Base-by-base conservation (phyloP, 2,888 invertebrate genomes). In the Tuta absoluta region DNA sequence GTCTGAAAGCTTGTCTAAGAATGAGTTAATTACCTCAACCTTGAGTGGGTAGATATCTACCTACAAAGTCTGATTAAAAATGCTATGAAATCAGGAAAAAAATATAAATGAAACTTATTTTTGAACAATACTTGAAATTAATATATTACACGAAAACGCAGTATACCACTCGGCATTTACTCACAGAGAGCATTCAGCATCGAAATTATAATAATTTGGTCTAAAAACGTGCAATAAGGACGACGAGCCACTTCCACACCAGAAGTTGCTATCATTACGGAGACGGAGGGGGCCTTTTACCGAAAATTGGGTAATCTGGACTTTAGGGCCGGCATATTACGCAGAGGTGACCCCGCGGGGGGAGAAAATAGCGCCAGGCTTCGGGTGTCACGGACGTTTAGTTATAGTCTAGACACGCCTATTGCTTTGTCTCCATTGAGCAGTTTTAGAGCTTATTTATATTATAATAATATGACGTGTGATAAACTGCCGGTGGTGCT, bases 281-380 rank as follows among this genome's bases (percentile, higher is more conserved):
- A 41, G 41, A 41, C 41, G 2, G 19, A 68, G 64, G 68, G 68
- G 69, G 75, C 77, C 78, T 82, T 82, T 81, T 75, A 74, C 78
- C 75, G 78, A 82, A 86, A 85, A 86, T 86, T 86, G 82, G 84
- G 84, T 86, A 85, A 86, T 85, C 81, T 80, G 71, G 79, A 75
- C 81, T 71, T 82, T 75, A 77, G 82, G 73, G 78, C 75, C 71
- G 78, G 80, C 78, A 75, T 80, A 82, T 83, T 85, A 84, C 80
- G 80, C 82, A 56, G 12, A 11, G n/a, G 12, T 76, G 69, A 70
- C 75, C 76, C 75, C 72, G 67, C 67, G 14, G 75, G 71, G 77
- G 72, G 72, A 67, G 70, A 71, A 76, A 76, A 76, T 75, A 71
- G 53, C n/a, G 23, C 12, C 23, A 23, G 53, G 3, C n/a, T 41